Evolutionary conservation across 2,888 invertebrate species (phyloP).

Genomic region (Noctua comes): DNA sequence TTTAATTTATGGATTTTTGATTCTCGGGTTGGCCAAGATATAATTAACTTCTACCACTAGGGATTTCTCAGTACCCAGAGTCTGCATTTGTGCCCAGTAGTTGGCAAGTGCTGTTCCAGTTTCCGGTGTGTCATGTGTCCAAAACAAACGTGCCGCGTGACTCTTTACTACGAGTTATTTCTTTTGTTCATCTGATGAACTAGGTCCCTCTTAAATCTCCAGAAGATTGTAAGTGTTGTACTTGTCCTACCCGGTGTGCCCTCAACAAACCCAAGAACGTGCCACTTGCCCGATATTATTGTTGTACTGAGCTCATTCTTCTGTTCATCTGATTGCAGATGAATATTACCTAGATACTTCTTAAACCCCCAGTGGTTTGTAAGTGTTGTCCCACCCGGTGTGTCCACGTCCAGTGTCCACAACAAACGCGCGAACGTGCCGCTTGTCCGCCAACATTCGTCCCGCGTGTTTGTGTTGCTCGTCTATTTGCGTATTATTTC

Average conservation of each 20-base stretch:
- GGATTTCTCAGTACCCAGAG: neutral
- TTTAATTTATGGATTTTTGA: no score
- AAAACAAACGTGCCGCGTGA: neutral
- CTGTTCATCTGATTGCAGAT: neutral
- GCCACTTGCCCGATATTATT: conserved; percentile 18
- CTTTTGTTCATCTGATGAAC: neutral
- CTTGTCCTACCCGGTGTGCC: neutral
- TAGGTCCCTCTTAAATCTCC: neutral
- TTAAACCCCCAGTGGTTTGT: neutral
- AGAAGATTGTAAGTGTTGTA: neutral
- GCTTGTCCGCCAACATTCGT: conserved; percentile 36
- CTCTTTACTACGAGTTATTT: neutral
- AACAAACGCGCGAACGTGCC: conserved; percentile 46
- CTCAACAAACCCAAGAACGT: conserved; percentile 30
- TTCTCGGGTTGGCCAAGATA: neutral
- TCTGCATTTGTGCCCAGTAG: neutral
- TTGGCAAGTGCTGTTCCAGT: neutral
- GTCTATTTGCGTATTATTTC: conserved; percentile 53
- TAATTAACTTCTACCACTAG: neutral
- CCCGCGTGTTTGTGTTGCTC: conserved; percentile 36
- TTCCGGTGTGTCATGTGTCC: neutral
- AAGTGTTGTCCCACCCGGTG: conserved; percentile 1
- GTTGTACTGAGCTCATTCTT: neutral
- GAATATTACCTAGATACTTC: neutral
- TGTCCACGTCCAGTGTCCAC: conserved; percentile 24